Evolutionary conservation across 2,113 vertebrate genomes (phyloP).

Genomic region (Hypanus sabinus): DNA sequence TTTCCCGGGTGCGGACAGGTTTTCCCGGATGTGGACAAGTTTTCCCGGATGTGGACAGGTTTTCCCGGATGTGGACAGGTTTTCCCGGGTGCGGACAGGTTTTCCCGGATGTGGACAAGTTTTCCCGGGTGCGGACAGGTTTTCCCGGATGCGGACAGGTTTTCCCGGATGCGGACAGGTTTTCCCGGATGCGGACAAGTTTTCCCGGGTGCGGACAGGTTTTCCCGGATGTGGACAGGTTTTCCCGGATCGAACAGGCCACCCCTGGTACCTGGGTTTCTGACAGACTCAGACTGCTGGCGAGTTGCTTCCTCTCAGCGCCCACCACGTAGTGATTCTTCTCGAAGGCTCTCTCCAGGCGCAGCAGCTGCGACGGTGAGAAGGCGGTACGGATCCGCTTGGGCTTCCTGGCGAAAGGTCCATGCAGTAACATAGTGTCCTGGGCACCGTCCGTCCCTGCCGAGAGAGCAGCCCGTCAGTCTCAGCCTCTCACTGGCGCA

Average conservation of each 20-base stretch:
- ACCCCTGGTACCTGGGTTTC: slow-evolving; percentile 75
- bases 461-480: too few species aligned
- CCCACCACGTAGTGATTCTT: slow-evolving; percentile 98
- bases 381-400: slow-evolving; percentile 97
- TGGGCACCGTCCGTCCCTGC: slow-evolving; percentile 82
- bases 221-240: background rate
- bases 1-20: too few species aligned
- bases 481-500: background rate
- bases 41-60: too few species aligned
- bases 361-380: slow-evolving; percentile 87
- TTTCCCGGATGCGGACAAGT: background rate
- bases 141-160: background rate
- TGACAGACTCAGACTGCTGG: slow-evolving; percentile 83
- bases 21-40: too few species aligned
- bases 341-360: slow-evolving; percentile 88
- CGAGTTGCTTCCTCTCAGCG: slow-evolving; percentile 89
- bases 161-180: too few species aligned
- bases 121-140: background rate
- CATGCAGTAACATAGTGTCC: slow-evolving; percentile 86
- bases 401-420: slow-evolving; percentile 87
- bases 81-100: too few species aligned
- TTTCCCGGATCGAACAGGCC: background rate
- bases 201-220: background rate
- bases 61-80: background rate
- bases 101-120: background rate